Evolutionary conservation across 2,888 invertebrate genomes (phyloP), one percentile per base, ranked within the genome.

Genomic region (Ectemnius continuus): DNA sequence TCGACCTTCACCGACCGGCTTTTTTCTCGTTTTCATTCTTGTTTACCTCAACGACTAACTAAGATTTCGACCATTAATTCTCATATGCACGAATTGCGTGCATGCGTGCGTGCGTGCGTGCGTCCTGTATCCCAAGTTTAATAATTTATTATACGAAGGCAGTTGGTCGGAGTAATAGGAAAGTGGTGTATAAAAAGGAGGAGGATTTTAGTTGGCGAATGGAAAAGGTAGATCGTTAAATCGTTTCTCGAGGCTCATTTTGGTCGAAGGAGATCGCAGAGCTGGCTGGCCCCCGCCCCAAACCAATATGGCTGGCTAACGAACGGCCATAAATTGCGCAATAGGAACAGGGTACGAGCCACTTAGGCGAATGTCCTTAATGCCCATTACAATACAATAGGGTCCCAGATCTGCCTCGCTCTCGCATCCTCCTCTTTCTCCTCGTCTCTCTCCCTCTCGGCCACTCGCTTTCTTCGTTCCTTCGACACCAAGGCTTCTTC

Each of bases 321-420:
- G 86, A 87, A 87, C 74, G 79, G 78, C 82, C 73, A 87, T 88
- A 89, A 88, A 89, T 88, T 85, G 85, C 80, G 83, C 81, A 83
- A 86, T 85, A 88, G 85, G 77, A 81, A 78, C 67, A 79, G 70
- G 82, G 70, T 79, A 73, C 67, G 73, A 79, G 84, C 84, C 80
- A 86, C 80, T 85, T 82, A 83, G 82, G 81, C 80, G 82, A 84
- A 83, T 78, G 75, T 80, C 80, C 80, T 84, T 87, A 87, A 88
- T 86, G 86, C 85, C 82, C 85, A 89, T 89, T 89, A 89, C 82
- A 89, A 89, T 89, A 89, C 89, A 89, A 89, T 89, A 84, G 88
- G 79, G 75, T 59, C 69, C 79, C 81, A 16, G 75, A 74, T 65
- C 77, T 61, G 72, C 11, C 56, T 66, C 59, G 20, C 60, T 57